phyloP scores from a whole-genome alignment of 2,888 invertebrate genomes.

The Ypsolopha sequella region DNA sequence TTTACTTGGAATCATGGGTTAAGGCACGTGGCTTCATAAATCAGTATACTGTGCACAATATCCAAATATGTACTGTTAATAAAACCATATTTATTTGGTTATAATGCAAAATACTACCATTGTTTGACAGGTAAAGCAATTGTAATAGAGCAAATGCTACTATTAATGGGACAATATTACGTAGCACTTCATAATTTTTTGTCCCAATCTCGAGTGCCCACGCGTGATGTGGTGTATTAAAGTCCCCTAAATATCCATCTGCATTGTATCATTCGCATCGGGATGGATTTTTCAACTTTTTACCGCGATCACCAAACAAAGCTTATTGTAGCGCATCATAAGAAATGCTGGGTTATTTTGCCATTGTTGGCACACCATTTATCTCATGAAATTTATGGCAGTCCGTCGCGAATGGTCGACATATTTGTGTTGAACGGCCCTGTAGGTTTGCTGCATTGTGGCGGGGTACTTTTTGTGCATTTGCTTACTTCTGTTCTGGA shows the following conservation, averaged over 20 bases:
- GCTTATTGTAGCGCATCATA: slow-evolving; percentile 55
- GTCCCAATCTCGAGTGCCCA: slow-evolving; percentile 26
- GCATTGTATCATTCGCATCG: slow-evolving; percentile 36
- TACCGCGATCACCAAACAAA: slow-evolving; percentile 43
- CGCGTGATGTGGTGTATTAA: slow-evolving; percentile 29
- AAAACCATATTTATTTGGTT: background rate
- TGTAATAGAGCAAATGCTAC: slow-evolving; percentile 19
- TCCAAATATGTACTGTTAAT: background rate
- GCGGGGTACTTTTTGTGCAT: slow-evolving; percentile 13
- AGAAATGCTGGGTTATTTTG: slow-evolving; percentile 59
- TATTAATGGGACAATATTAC: slow-evolving; percentile 31
- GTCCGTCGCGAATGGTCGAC: slow-evolving; percentile 54
- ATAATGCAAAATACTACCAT: slow-evolving; percentile 1
- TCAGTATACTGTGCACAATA: background rate
- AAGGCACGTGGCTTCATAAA: background rate
- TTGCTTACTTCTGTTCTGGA: slow-evolving; percentile 6
- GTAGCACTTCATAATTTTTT: slow-evolving; percentile 39
- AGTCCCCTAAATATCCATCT: slow-evolving; percentile 40
- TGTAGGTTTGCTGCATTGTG: slow-evolving; percentile 24
- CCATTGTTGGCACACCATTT: slow-evolving; percentile 65
- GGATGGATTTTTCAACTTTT: slow-evolving; percentile 58
- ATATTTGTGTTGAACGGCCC: slow-evolving; percentile 37
- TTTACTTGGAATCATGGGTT: background rate
- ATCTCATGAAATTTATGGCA: slow-evolving; percentile 65
- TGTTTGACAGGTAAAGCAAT: slow-evolving; percentile 2